Percentiles rank a stretch among this genome's conserved stretches.
Evolutionary conservation across 1,140 invertebrate genomes (phyloP).

Genomic region (Hormaphis cornu): DNA sequence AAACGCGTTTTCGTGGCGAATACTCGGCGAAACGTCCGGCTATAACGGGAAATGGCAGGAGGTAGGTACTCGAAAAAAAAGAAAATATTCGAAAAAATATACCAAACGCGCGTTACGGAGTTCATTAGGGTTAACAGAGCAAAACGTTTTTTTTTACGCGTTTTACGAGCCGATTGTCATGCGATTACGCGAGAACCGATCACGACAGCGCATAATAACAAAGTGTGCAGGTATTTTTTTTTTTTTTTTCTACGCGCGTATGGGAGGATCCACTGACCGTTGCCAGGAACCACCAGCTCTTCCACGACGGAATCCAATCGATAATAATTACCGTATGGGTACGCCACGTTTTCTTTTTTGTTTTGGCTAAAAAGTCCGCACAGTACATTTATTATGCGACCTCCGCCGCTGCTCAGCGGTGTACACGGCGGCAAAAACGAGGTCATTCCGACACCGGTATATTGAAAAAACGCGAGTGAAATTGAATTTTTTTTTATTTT

Average conservation of each 20-base stretch:
- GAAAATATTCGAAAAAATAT: not conserved
- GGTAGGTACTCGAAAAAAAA: not conserved
- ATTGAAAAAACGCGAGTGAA: no score
- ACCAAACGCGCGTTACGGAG: not conserved
- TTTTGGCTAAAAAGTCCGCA: not conserved
- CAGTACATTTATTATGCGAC: not conserved
- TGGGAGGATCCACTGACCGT: conserved; percentile 31
- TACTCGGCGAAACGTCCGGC: not conserved
- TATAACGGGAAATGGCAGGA: not conserved
- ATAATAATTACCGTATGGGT: conserved; percentile 23
- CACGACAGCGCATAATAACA: conserved; percentile 14
- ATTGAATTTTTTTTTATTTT: no score
- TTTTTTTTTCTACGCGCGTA: conserved; percentile 2
- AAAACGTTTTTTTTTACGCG: conserved; percentile 28
- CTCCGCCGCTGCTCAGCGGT: no score
- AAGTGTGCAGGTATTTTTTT: not conserved
- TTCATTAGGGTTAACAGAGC: conserved; percentile 31
- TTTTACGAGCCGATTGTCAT: conserved; percentile 26
- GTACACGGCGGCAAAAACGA: no score
- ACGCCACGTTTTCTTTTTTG: not conserved
- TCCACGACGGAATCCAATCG: conserved; percentile 28
- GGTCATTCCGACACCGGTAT: no score
- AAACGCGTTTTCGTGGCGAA: not conserved
- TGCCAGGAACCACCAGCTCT: conserved; percentile 15
- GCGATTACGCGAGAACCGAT: conserved; percentile 29